Conservation (phyloP, 1,140 invertebrate genomes). For the Littorina saxatilis region DNA sequence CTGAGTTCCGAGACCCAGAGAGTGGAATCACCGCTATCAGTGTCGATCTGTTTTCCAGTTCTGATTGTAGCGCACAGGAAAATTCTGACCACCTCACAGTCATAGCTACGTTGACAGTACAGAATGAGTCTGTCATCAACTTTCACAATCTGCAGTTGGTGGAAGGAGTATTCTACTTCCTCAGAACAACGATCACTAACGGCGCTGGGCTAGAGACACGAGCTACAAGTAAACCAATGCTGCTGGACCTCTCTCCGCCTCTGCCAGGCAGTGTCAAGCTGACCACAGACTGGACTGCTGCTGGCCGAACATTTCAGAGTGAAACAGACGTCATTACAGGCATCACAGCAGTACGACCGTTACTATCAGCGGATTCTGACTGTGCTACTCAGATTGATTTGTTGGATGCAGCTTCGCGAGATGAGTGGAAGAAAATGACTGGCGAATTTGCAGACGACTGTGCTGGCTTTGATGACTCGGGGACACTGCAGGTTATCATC, state of each 20-base stretch:
- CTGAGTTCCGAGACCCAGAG: conserved; percentile 35
- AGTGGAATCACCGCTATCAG: conserved; percentile 38
- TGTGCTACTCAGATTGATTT: neutral
- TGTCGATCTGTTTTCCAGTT: conserved; percentile 14
- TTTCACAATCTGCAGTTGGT: neutral
- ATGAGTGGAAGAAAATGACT: neutral
- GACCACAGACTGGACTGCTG: neutral
- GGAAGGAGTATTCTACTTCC: conserved; percentile 9
- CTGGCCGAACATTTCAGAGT: neutral
- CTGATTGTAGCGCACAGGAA: neutral
- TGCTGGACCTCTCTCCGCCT: conserved; percentile 17
- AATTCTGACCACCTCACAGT: neutral
- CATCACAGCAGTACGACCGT: neutral
- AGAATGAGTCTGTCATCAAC: neutral
- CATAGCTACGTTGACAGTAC: neutral
- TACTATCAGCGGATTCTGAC: neutral
- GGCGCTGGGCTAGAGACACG: conserved; percentile 19
- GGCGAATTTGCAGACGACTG: conserved; percentile 1
- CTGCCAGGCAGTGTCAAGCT: neutral
- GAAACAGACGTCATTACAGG: neutral
- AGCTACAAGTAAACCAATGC: conserved; percentile 8
- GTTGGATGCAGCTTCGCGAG: neutral
- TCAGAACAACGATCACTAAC: conserved; percentile 12
- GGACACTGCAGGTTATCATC: neutral
- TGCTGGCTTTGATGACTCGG: neutral